These are phyloP conservation scores for Schizaphis graminum DNA, from an alignment of 2,888 invertebrate genomes.

Conservation along the genomic window DNA sequence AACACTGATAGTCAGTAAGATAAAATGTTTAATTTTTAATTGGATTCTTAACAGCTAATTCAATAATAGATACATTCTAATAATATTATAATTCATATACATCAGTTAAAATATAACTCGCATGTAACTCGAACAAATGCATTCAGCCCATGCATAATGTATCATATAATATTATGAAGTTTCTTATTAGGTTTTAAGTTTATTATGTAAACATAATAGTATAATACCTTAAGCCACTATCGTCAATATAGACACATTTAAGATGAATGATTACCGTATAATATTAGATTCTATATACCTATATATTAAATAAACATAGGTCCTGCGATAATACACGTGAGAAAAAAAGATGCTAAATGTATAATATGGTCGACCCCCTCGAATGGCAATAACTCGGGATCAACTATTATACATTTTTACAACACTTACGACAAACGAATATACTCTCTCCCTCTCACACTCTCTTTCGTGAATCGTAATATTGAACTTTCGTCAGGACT, in stretches of 20 bases:
- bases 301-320: neutral
- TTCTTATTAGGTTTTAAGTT: neutral
- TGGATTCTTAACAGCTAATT: neutral
- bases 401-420: neutral
- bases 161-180: neutral
- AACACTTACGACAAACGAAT: neutral
- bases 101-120: neutral
- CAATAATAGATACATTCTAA: neutral
- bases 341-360: neutral
- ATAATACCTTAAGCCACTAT: neutral
- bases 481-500: neutral
- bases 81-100: neutral
- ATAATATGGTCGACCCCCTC: neutral
- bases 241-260: neutral
- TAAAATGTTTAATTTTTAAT: neutral
- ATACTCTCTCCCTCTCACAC: neutral
- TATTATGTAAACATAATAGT: neutral
- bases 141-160: neutral
- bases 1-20: neutral
- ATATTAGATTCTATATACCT: neutral
- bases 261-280: neutral
- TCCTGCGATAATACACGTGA: neutral
- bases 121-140: neutral
- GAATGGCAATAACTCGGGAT: neutral
- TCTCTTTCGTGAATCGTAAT: neutral